Percentiles rank a stretch among this genome's conserved stretches.
Evolutionary conservation across 2,797 vertebrate genomes (phyloP).

Genomic region (Merluccius polli): DNA sequence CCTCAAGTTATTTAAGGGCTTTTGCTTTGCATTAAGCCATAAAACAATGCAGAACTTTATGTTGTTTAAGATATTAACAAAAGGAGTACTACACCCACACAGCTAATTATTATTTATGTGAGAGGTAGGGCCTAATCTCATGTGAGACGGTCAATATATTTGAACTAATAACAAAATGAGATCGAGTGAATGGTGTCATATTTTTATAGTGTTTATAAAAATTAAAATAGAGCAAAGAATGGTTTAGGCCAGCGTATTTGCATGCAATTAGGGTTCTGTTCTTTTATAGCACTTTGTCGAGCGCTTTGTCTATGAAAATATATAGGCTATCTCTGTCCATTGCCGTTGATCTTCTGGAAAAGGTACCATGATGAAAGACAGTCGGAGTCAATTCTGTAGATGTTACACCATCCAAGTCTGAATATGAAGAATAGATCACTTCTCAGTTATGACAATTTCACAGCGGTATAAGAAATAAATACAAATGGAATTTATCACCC

Average conservation of each 20-base stretch:
- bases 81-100: not conserved
- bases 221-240: too few species aligned
- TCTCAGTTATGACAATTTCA: conserved; percentile 67
- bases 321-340: not conserved
- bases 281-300: not conserved
- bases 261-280: not conserved
- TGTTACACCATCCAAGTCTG: conserved; percentile 42
- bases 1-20: conserved; percentile 37
- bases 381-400: conserved; percentile 13
- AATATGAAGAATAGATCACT: conserved; percentile 42
- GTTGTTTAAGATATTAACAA: not conserved
- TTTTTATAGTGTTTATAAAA: too few species aligned
- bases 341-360: not conserved
- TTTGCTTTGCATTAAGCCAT: not conserved
- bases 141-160: not conserved
- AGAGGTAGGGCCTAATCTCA: not conserved
- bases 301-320: not conserved
- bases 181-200: too few species aligned
- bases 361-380: not conserved
- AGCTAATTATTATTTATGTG: not conserved
- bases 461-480: conserved; percentile 71
- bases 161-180: not conserved
- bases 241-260: too few species aligned
- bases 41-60: not conserved
- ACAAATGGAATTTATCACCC: conserved; percentile 63